A percentile compares a stretch with the other conserved stretches of the same genome.
phyloP scores from a whole-genome alignment of 1,140 invertebrate species.

The Apis cerana region DNA sequence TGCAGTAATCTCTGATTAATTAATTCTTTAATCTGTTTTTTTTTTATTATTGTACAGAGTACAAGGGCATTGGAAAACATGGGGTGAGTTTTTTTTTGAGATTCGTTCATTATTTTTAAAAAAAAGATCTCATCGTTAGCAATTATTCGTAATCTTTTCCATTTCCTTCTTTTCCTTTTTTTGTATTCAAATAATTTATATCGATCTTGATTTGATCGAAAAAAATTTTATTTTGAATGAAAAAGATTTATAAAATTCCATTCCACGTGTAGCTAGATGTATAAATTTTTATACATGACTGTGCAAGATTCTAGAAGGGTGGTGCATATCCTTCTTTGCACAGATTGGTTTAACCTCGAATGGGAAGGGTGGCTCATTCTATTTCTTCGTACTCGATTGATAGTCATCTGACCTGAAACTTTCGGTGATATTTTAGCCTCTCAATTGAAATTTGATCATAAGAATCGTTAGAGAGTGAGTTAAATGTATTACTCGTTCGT shows the following conservation, averaged over 20 bases:
- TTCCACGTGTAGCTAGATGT: neutral
- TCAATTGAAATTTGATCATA: no score
- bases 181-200: no score
- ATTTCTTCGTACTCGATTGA: neutral
- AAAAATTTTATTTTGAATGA: no score
- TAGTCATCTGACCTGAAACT: conserved; percentile 17
- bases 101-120: neutral
- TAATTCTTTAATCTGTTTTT: conserved; percentile 20
- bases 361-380: neutral
- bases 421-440: neutral
- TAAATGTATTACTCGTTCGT: neutral
- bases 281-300: neutral
- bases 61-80: conserved; percentile 21
- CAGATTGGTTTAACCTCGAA: neutral
- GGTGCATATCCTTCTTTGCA: neutral
- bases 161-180: neutral
- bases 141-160: neutral
- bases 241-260: neutral
- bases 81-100: conserved; percentile 47
- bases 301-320: neutral
- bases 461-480: neutral
- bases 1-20: conserved; percentile 11
- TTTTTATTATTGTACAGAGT: conserved; percentile 1
- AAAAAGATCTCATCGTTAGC: neutral
- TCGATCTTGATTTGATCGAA: no score